phyloP scores from a whole-genome alignment of 2,888 invertebrate species.

The Keiferia lycopersicella region DNA sequence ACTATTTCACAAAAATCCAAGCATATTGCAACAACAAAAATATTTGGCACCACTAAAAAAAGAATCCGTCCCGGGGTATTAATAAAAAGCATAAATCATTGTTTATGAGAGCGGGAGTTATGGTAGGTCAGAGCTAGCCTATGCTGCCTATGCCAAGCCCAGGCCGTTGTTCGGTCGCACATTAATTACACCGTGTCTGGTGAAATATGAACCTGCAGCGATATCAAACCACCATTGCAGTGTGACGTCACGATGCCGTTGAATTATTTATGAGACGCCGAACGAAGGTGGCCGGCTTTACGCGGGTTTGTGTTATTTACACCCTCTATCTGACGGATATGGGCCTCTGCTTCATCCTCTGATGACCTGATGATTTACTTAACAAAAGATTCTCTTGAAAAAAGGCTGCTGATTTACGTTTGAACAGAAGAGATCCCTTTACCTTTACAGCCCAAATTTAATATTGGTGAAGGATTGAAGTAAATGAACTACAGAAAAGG shows the following conservation, averaged over 20 bases:
- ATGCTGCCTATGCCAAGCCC: conserved; percentile 46
- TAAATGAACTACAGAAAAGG: too few relatives aligned
- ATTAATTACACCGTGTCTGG: conserved; percentile 63
- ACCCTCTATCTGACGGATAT: neutral
- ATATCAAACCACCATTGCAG: conserved; percentile 57
- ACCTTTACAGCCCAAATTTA: too few relatives aligned
- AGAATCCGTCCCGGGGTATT: too few relatives aligned
- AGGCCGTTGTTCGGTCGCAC: conserved; percentile 53
- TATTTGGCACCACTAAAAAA: too few relatives aligned
- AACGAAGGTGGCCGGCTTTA: conserved; percentile 41
- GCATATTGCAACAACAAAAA: too few relatives aligned
- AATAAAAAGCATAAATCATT: conserved; percentile 50
- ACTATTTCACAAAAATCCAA: too few relatives aligned
- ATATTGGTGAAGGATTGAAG: too few relatives aligned
- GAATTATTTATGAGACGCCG: conserved; percentile 62
- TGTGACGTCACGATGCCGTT: conserved; percentile 55
- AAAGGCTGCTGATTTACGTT: neutral
- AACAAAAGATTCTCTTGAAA: neutral
- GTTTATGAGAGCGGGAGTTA: conserved; percentile 43
- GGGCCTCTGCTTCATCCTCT: conserved; percentile 4
- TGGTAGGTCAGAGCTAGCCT: conserved; percentile 40
- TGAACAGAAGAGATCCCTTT: too few relatives aligned
- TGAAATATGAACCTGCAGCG: conserved; percentile 71
- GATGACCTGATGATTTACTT: neutral
- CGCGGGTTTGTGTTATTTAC: conserved; percentile 29